Evolutionary conservation across 2,113 vertebrate genomes (phyloP), one percentile per base, ranked within the genome.

Genomic region (Epinephelus cyanopodus): DNA sequence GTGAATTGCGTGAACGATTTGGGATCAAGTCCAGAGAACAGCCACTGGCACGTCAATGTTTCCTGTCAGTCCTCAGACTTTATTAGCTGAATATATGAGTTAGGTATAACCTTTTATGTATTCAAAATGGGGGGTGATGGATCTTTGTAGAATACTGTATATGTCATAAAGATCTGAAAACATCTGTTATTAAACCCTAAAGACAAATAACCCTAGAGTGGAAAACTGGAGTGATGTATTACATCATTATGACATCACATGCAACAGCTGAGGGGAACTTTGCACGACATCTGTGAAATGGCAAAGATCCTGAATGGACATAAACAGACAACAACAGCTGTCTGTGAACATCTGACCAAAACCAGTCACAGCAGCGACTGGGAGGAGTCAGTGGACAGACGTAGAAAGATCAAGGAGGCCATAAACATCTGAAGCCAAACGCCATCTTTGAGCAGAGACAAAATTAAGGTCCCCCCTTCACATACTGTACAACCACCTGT

Each of bases 31-130:
- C 82, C 88, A 92, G 65, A 17, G 68, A 79, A 63, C 78, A 85
- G 60, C 73, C 76, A 70, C 84, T 75, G 75, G 82, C 87, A 79
- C 29, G 48, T 89, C 87, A 89, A 82, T 86, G 80, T 73, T 87
- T 82, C 72, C 83, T 60, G 52, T 80, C 56, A 62, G 75, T 79
- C 60, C 64, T 70, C 74, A 66, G 5, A 67, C 6, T 7, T 61
- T 45, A 45, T 45, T 12, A 45, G 42, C 9, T 67, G 62, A 50
- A 42, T 29, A 11, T 27, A 39, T 29, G 18, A 19, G 52, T 23
- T 13, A 12, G 4, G 25, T 56, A 54, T 63, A 45, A 66, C 52
- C 17, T 68, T 39, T 69, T 15, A 45, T 25, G 47, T 25, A 50
- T 14, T 56, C 21, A 17, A 56, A 37, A 53, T 14, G 6, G 3